These are phyloP conservation scores for Apotomis betuletana DNA, from an alignment of 2,888 invertebrate genomes.

Conservation along the genomic window DNA sequence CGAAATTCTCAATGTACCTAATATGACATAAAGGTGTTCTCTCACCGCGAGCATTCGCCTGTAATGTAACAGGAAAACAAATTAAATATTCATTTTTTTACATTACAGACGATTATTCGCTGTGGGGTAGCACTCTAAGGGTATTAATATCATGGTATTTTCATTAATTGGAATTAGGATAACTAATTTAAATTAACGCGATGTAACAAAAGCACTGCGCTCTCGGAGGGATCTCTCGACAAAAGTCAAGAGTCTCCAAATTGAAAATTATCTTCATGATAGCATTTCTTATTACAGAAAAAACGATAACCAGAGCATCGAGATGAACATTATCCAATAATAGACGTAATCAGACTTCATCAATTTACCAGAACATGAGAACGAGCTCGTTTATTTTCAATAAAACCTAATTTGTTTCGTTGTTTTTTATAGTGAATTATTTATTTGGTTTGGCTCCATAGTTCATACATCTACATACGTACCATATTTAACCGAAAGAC, in stretches of 20 bases:
- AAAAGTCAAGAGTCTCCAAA: constrained; percentile 1
- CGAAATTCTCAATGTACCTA: no score
- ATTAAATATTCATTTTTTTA: background rate
- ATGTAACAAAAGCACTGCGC: constrained; percentile 20
- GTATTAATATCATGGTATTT: background rate
- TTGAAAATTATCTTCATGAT: constrained; percentile 22
- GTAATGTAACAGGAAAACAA: no score
- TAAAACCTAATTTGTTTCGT: constrained; percentile 14
- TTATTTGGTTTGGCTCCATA: no score
- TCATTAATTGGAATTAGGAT: constrained; percentile 6
- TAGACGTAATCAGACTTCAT: constrained; percentile 15
- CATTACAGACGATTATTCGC: no score
- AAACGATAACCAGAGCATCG: constrained; percentile 30
- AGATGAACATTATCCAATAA: constrained; percentile 24
- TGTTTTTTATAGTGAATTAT: background rate
- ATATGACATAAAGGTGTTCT: no score
- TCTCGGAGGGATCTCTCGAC: background rate
- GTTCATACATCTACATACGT: no score
- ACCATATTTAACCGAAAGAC: no score
- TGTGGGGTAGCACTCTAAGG: background rate
- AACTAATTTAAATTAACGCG: constrained; percentile 17
- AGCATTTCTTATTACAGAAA: constrained; percentile 23
- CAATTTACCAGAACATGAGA: background rate
- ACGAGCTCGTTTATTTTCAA: constrained; percentile 9
- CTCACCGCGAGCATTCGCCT: no score